Conservation (phyloP, 2,797 vertebrate genomes). For the Nyctalus aviator region DNA sequence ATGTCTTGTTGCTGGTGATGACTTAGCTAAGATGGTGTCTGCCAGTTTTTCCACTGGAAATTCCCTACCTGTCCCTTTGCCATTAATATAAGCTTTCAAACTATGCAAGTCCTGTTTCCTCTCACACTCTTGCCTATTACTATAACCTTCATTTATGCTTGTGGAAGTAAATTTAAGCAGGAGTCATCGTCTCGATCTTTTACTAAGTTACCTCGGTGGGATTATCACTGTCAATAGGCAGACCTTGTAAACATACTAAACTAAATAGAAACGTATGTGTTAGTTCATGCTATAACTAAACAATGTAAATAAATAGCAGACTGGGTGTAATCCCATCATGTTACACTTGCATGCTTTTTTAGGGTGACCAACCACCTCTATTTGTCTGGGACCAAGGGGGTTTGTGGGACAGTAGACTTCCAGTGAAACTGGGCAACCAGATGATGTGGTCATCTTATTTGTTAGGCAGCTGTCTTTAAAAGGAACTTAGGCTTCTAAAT, state of each 20-base stretch:
- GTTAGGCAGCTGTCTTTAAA: neutral
- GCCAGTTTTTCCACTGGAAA: neutral
- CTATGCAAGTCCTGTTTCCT: neutral
- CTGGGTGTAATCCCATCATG: neutral
- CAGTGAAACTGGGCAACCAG: neutral
- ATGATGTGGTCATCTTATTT: neutral
- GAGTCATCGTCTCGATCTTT: neutral
- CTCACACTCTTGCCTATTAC: neutral
- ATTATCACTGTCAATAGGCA: neutral
- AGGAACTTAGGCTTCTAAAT: neutral
- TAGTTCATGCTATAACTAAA: neutral
- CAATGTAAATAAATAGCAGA: neutral
- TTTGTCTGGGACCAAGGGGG: neutral
- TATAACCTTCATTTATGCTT: constrained; percentile 1
- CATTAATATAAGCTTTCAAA: neutral
- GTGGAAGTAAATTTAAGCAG: constrained; percentile 21
- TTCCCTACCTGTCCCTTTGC: neutral
- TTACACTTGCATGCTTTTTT: neutral
- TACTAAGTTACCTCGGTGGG: neutral
- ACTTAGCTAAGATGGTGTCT: neutral
- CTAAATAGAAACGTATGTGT: constrained; percentile 15
- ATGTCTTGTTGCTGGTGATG: neutral
- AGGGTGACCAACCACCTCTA: neutral
- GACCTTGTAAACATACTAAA: neutral
- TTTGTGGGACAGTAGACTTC: neutral